Conservation (phyloP, 2,113 vertebrate genomes). For the Phrynocephalus versicolor region DNA sequence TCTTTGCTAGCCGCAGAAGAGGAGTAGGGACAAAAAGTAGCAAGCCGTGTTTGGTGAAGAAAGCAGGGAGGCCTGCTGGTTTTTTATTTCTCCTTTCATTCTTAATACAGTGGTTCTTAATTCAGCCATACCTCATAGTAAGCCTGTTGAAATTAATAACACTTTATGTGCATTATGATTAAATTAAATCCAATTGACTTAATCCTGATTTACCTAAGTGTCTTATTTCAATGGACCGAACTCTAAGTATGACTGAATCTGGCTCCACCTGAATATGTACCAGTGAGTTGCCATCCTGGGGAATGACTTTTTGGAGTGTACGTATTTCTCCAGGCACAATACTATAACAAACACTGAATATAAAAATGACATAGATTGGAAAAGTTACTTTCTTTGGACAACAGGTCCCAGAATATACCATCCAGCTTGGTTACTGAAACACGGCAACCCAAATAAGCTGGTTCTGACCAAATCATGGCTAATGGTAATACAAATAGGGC, state of each 20-base stretch:
- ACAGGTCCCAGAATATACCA: too few relatives aligned
- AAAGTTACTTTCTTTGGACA: too few relatives aligned
- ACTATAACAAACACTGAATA: not conserved
- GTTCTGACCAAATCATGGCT: not conserved
- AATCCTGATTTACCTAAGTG: not conserved
- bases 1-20: not conserved
- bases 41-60: not conserved
- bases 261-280: not conserved
- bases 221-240: not conserved
- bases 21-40: not conserved
- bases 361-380: too few relatives aligned
- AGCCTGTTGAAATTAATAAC: not conserved
- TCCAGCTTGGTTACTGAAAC: too few relatives aligned
- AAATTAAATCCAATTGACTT: not conserved
- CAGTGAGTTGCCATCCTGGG: not conserved
- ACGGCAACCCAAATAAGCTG: not conserved
- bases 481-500: not conserved
- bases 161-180: not conserved
- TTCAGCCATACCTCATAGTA: not conserved
- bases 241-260: not conserved
- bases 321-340: not conserved
- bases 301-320: not conserved
- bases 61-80: not conserved
- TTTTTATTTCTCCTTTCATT: not conserved
- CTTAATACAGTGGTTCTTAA: not conserved